phyloP scores from a whole-genome alignment of 2,113 vertebrate genomes.

The Phoenicopterus ruber region DNA sequence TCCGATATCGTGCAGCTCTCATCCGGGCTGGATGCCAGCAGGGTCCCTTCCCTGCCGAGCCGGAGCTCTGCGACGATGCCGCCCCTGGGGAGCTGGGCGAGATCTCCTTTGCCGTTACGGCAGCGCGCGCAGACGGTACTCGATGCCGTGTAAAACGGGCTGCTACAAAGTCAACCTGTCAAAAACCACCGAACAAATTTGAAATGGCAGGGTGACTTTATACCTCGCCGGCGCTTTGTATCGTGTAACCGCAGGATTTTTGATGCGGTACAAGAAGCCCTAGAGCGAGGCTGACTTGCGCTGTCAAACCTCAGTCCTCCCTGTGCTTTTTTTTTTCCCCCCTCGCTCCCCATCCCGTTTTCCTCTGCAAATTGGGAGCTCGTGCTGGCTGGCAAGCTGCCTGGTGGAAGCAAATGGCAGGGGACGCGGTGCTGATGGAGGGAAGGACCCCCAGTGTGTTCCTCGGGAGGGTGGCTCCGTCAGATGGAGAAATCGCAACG shows the following conservation, averaged over 20 bases:
- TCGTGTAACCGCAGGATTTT: not conserved
- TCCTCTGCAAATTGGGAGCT: not conserved
- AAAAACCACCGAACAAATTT: not conserved
- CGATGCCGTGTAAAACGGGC: not conserved
- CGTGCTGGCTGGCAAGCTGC: not conserved
- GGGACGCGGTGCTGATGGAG: not conserved
- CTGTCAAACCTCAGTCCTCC: not conserved
- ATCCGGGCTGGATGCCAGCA: accelerated
- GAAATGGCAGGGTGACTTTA: not conserved
- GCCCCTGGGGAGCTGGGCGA: not conserved
- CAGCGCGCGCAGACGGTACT: accelerated
- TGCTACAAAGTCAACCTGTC: not conserved
- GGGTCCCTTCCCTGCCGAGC: not conserved
- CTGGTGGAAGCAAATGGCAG: not conserved
- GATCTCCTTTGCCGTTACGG: not conserved
- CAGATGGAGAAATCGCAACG: not conserved
- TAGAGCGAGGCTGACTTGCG: not conserved
- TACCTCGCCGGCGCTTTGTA: not conserved
- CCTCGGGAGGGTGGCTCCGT: not conserved
- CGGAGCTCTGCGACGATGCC: accelerated
- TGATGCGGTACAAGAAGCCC: slow-evolving; percentile 10
- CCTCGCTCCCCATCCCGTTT: not conserved
- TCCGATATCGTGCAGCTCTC: accelerated
- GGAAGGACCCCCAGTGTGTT: not conserved
- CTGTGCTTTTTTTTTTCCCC: not conserved